Base-by-base conservation (phyloP, 2,888 invertebrate genomes). In the Nomada ruficornis region DNA sequence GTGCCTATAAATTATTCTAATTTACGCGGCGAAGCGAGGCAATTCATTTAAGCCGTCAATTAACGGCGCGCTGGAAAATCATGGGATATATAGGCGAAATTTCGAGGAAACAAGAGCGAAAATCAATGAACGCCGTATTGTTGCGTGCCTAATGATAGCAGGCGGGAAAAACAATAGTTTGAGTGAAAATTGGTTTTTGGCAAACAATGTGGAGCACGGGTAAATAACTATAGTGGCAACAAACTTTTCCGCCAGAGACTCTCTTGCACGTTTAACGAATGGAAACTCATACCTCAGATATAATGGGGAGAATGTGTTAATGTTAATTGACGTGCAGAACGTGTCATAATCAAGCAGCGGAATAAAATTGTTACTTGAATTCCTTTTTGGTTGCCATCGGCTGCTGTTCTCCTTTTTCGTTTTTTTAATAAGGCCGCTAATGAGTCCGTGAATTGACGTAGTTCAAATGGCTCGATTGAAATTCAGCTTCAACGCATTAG, bases 161-260 rank as follows among this genome's bases (percentile, higher is more conserved):
- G 68, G 29, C n/a, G 62, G 4, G 50, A 47, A 70, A 70, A 71
- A 83, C 57, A 74, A 69, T 83, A 80, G 80, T 65, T 59, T 54
- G 42, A 70, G 59, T 29, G 67, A 79, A 68, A 77, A 74, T 77
- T 20, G 67, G 70, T 68, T 60, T 77, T 80, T 57, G 77, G 65
- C 70, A 81, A 86, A 86, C 83, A 83, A 65, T 72, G 70, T 52
- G n/a, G 64, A 10, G 44, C 20, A 42, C 57, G 9, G 26, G 70
- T 73, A 86, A 76, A 86, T 76, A 83, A 50, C 47, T 70, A 63
- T 78, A 68, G 70, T 50, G 57, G 55, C 62, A 59, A 44, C 64
- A 20, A 20, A 9, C 72, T 78, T 77, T 73, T 75, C 54, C 50
- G 36, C 57, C 73, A 10, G 59, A 42, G 13, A 15, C 50, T 59